Evolutionary conservation across 2,888 invertebrate species (phyloP), one percentile per base, ranked within the genome.

Genomic region (Stenoptilia bipunctidactyla): DNA sequence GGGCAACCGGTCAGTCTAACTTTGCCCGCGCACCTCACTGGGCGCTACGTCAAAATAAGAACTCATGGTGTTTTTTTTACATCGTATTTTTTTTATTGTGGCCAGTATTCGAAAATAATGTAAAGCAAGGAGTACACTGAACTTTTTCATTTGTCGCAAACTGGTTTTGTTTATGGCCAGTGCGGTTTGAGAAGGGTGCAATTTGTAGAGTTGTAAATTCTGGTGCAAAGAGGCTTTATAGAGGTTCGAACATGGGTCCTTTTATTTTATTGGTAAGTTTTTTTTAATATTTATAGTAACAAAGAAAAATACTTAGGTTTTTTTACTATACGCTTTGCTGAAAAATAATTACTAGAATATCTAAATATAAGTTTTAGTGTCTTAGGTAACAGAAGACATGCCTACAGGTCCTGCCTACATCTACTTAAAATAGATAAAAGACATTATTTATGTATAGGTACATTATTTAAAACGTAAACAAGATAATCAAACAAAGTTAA

Each of bases 151-250:
- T 42, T 48, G 49, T 36, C 39, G 45, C 50, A 46, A 40, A 34
- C 39, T 45, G 54, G 65, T 66, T 68, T 52, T 48, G 42, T 43
- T 44, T 47, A 48, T 54, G 57, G 58, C 52, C 53, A 61, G 67
- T 71, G 69, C 51, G 52, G 46, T 52, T 36, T 49, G 45, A 40
- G 49, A 40, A 64, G 52, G 49, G 74, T 75, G 76, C 61, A 60
- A 61, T 61, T 54, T 55, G 46, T 15, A 50, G 46, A 42, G 47
- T 58, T 52, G 50, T 30, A 30, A 30, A 8, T 8, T 12, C 45
- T 37, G 45, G 48, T 50, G 40, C 49, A 42, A 53, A 44, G n/a
- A n/a, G n/a, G n/a, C n/a, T n/a, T n/a, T 49, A 47, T 33, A 43
- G 41, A 34, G 36, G 47, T 48, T 46, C 10, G 8, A 39, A 27